These are phyloP conservation scores for Holocentrus rufus DNA, from an alignment of 2,797 vertebrate species.

Conservation along the genomic window DNA sequence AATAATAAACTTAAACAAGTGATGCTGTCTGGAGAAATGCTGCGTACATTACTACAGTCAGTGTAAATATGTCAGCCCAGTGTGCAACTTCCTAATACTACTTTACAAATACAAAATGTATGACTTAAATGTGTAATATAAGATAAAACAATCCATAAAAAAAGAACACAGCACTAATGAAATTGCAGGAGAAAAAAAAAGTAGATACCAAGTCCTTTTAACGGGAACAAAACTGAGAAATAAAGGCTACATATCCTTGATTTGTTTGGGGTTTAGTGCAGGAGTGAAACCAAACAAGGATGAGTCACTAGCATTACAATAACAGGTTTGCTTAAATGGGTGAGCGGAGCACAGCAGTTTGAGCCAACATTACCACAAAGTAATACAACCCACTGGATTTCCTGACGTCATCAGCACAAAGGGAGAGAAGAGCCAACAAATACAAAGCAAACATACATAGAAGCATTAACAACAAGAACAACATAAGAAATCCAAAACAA, in stretches of 20 bases:
- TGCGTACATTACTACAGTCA: constrained; percentile 58
- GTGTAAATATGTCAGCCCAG: constrained; percentile 71
- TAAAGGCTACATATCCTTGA: constrained; percentile 80
- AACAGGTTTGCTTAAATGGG: constrained; percentile 54
- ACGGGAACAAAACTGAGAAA: constrained; percentile 62
- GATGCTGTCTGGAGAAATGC: constrained; percentile 52
- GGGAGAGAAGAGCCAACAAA: constrained; percentile 63
- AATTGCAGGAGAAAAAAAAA: constrained; percentile 45
- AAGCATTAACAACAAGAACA: constrained; percentile 64
- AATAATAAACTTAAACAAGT: constrained; percentile 38
- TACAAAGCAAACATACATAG: constrained; percentile 73
- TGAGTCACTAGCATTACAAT: constrained; percentile 73
- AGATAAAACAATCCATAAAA: constrained; percentile 57
- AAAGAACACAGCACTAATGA: constrained; percentile 68
- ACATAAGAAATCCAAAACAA: constrained; percentile 66
- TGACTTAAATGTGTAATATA: constrained; percentile 65
- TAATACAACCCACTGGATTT: constrained; percentile 67
- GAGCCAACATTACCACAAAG: constrained; percentile 70
- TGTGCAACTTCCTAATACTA: constrained; percentile 76
- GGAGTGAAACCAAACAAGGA: constrained; percentile 80
- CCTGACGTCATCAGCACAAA: constrained; percentile 57
- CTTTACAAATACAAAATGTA: constrained; percentile 77
- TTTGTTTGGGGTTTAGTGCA: constrained; percentile 79
- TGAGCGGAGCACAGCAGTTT: constrained; percentile 63
- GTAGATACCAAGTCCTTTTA: constrained; percentile 52